Evolutionary conservation across 2,888 invertebrate species (phyloP), one percentile per base, ranked within the genome.

Genomic region (Ctena decussata): DNA sequence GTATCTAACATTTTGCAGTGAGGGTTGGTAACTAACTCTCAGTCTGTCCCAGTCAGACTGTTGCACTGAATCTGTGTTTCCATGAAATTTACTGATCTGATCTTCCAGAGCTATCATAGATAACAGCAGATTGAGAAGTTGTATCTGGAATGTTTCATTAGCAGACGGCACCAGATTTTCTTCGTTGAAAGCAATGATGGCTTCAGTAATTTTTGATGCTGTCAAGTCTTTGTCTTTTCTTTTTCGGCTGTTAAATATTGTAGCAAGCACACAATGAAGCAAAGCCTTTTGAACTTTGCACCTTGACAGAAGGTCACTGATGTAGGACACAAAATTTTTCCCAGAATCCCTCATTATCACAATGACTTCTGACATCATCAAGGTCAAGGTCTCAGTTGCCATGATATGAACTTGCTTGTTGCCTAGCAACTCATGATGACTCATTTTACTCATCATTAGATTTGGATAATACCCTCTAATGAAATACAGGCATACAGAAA

Each of bases 201-300:
- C 97, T 94, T 98, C 98, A 0, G 98, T 97, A 91, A 98, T 97
- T 11, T 97, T 97, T 89, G 96, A 75, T 24, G 80, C 73, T 32
- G 39, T 82, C 24, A 74, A 78, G 18, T 86, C 80, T 8, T 76
- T 44, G 24, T 73, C 76, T 8, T 85, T 80, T 53, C 89, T 93
- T 57, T 77, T 74, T 37, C 93, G 90, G 18, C 86, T 80, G 81
- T 97, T 97, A 92, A 97, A 96, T 1, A 98, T 97, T 27, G 97
- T 97, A 2, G 98, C 97, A 74, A 98, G 97, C 30, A 98, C 96
- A 94, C 98, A 98, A 95, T 98, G 98, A 73, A 98, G 96, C 71
- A 98, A 96, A 35, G 98, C 97, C 94, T 98, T 98, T 95, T 98
- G 98, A 72, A 98, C 96, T 96, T 98, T 98, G 93, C 98, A 98